A percentile compares a stretch with the other conserved stretches of the same genome.
Evolutionary conservation across 1,140 invertebrate genomes (phyloP).

Genomic region (Eupristina koningsbergeri): DNA sequence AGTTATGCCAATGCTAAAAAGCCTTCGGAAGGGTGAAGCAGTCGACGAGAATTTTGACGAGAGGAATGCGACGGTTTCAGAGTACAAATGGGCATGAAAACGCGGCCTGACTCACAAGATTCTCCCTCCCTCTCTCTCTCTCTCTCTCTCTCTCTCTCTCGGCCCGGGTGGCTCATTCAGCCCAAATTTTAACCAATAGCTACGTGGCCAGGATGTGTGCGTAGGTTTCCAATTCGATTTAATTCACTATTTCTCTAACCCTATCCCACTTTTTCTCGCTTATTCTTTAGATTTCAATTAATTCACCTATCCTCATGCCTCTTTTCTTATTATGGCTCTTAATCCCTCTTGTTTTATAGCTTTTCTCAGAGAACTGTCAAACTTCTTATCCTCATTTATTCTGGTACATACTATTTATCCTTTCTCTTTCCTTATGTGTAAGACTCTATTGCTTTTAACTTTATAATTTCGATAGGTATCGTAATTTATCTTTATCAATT

Average conservation of each 20-base stretch:
- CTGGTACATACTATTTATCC: not conserved
- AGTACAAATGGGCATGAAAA: constrained; percentile 49
- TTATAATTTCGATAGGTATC: not conserved
- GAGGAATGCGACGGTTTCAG: constrained; percentile 45
- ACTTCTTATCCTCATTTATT: not conserved
- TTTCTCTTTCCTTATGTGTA: constrained; percentile 10
- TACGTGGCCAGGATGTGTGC: constrained; percentile 41
- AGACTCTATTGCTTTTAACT: constrained; percentile 11
- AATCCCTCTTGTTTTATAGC: constrained; percentile 2
- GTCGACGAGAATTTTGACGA: constrained; percentile 53
- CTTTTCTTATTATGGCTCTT: constrained; percentile 28
- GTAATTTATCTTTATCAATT: not conserved
- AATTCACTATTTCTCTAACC: constrained; percentile 1
- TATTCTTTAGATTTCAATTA: constrained; percentile 39
- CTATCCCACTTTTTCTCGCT: not conserved
- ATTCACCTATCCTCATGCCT: constrained; percentile 9
- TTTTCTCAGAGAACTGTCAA: constrained; percentile 3
- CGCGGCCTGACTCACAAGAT: constrained; percentile 42
- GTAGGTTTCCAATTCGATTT: constrained; percentile 36
- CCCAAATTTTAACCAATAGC: constrained; percentile 53
- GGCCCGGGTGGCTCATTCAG: constrained; percentile 43
- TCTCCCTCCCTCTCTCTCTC: constrained; percentile 45
- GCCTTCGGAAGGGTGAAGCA: constrained; percentile 31
- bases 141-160: constrained; percentile 19
- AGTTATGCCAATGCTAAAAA: constrained; percentile 53